These are phyloP conservation scores for Propsilocerus akamusi DNA, from an alignment of 1,140 invertebrate genomes.

Conservation along the genomic window DNA sequence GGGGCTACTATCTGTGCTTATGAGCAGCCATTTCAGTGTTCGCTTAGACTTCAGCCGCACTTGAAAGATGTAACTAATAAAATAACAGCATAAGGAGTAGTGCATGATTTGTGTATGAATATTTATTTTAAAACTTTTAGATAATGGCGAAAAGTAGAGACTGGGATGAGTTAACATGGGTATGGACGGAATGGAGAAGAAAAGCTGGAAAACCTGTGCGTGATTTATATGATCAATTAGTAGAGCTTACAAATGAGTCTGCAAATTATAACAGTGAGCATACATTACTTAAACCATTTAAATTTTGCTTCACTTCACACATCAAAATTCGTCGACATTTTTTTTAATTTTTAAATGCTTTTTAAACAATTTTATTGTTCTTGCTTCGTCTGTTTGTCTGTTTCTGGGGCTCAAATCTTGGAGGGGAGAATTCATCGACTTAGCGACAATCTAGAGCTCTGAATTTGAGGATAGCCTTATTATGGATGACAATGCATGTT, in stretches of 20 bases:
- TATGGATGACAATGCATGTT: too few species aligned
- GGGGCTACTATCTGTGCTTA: constrained; percentile 68
- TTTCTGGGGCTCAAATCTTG: too few species aligned
- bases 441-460: too few species aligned
- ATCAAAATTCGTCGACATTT: not conserved
- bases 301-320: not conserved
- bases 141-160: constrained; percentile 51
- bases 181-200: constrained; percentile 76
- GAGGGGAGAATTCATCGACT: too few species aligned
- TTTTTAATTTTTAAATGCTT: not conserved
- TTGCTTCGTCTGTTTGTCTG: too few species aligned
- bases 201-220: constrained; percentile 58
- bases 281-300: not conserved
- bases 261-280: constrained; percentile 67
- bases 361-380: too few species aligned
- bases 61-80: constrained; percentile 34
- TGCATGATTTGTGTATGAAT: too few species aligned
- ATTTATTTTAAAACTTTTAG: constrained; percentile 18
- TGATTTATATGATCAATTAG: constrained; percentile 63
- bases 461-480: too few species aligned
- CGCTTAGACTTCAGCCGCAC: constrained; percentile 63
- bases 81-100: too few species aligned
- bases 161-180: constrained; percentile 67
- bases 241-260: constrained; percentile 71
- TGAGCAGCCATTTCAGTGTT: constrained; percentile 63